Evolutionary conservation across 2,113 vertebrate genomes (phyloP).

Genomic region (Scolopax mira): DNA sequence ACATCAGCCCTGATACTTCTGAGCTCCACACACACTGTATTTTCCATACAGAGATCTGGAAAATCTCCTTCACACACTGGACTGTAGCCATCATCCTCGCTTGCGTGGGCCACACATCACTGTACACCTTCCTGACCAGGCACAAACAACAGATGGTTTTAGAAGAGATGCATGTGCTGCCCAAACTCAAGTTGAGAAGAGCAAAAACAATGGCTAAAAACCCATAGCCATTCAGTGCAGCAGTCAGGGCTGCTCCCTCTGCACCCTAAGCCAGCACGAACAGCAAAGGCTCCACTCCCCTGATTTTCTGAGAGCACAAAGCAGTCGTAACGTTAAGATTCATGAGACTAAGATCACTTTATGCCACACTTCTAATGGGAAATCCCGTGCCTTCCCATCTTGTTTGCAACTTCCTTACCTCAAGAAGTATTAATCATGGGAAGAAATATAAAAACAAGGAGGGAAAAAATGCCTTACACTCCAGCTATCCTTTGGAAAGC

Average conservation of each 20-base stretch:
- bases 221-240: not conserved
- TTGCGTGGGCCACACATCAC: not conserved
- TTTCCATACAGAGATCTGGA: not conserved
- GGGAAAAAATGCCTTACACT: not conserved
- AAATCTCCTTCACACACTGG: not conserved
- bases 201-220: not conserved
- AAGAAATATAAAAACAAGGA: not conserved
- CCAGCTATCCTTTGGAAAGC: not conserved
- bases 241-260: not conserved
- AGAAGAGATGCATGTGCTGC: not conserved
- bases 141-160: not conserved
- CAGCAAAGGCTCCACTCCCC: not conserved
- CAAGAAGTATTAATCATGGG: not conserved
- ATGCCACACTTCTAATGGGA: not conserved
- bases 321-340: not conserved
- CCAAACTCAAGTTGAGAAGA: not conserved
- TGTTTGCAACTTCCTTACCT: not conserved
- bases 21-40: not conserved
- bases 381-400: not conserved
- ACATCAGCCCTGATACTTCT: accelerated
- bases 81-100: not conserved
- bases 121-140: not conserved
- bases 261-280: not conserved
- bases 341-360: not conserved
- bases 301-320: not conserved